Percentiles rank a stretch among this genome's conserved stretches.
phyloP scores from a whole-genome alignment of 2,113 vertebrate genomes.

The Ameiurus melas region DNA sequence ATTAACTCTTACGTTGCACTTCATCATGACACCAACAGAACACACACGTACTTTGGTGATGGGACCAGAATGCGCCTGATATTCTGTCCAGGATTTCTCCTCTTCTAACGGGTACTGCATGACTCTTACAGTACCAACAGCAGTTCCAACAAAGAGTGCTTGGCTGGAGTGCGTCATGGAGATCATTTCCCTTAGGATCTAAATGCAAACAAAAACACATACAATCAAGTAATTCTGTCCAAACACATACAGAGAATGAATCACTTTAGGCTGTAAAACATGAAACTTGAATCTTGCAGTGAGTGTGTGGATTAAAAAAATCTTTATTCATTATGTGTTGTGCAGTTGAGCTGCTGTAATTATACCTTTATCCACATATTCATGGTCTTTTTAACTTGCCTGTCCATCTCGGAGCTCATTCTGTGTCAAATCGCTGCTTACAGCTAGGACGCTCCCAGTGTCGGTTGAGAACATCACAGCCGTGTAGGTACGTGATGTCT shows the following conservation, averaged over 20 bases:
- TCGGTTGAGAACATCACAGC: not conserved
- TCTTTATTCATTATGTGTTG: not conserved
- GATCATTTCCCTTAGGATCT: not conserved
- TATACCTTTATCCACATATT: not conserved
- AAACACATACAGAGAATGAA: not conserved
- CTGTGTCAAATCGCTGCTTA: not conserved
- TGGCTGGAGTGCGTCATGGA: not conserved
- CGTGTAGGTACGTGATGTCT: not conserved
- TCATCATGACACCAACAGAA: not conserved
- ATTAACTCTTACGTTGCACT: not conserved
- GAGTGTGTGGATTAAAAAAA: not conserved
- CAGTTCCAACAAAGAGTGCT: not conserved
- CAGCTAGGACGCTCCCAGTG: not conserved
- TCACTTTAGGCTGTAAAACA: not conserved
- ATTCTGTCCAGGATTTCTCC: not conserved
- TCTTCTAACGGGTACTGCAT: not conserved
- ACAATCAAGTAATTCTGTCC: not conserved
- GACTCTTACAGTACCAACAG: not conserved
- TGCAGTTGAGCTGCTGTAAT: not conserved
- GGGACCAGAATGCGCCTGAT: conserved; percentile 1
- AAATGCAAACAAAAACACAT: not conserved
- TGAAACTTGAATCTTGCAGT: not conserved
- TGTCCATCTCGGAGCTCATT: not conserved
- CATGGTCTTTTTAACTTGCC: not conserved
- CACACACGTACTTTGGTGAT: not conserved